Conservation (phyloP, 2,888 invertebrate species). For the Pseudococcus jackbeardsleyi region DNA sequence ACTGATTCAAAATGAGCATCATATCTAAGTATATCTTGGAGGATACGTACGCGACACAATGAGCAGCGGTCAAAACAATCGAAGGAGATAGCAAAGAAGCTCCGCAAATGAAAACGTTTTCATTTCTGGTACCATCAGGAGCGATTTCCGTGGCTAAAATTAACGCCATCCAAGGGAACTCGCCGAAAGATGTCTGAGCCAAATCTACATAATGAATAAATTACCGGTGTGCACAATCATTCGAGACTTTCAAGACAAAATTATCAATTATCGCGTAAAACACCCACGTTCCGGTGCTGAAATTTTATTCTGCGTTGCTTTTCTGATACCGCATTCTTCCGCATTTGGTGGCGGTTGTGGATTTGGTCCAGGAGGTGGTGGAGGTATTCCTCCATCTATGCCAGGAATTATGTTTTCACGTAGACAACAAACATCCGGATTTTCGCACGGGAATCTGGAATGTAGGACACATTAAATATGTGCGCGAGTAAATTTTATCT, state of each 20-base stretch:
- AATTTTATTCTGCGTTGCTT: background rate
- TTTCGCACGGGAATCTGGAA: too few species aligned
- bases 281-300: background rate
- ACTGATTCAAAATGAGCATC: too few species aligned
- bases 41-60: constrained; percentile 74
- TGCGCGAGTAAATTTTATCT: too few species aligned
- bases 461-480: too few species aligned
- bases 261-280: background rate
- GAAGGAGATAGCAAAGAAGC: constrained; percentile 83
- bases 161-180: constrained; percentile 89
- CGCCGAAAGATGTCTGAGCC: constrained; percentile 76
- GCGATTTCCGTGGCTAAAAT: constrained; percentile 75
- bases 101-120: constrained; percentile 82
- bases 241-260: too few species aligned
- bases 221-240: too few species aligned
- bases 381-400: too few species aligned
- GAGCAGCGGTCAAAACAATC: constrained; percentile 85
- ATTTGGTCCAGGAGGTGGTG: background rate
- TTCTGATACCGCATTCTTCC: constrained; percentile 44
- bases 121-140: constrained; percentile 71
- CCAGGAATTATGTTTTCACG: too few species aligned
- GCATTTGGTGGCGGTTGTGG: background rate
- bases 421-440: too few species aligned
- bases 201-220: background rate
- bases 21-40: too few species aligned